A percentile compares a stretch with the other conserved stretches of the same genome.
Conservation (phyloP, 2,113 vertebrate species). For the Gymnogyps californianus region DNA sequence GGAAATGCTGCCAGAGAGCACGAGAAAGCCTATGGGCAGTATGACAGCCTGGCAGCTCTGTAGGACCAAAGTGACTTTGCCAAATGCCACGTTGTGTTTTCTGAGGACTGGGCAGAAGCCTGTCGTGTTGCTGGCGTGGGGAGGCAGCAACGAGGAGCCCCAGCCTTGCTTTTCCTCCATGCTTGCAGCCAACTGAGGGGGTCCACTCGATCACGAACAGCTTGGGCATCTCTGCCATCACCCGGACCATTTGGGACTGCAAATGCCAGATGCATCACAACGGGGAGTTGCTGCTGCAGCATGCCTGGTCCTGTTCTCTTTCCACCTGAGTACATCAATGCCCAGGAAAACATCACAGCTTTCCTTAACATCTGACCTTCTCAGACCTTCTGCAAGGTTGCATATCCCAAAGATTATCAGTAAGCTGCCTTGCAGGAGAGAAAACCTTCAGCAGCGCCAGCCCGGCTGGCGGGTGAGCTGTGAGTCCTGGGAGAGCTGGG, state of each 20-base stretch:
- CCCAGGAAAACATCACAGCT: not conserved
- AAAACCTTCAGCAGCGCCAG: not conserved
- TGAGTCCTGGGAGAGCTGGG: not conserved
- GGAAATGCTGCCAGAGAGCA: not conserved
- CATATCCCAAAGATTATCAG: not conserved
- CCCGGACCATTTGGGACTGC: not conserved
- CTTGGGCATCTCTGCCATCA: not conserved
- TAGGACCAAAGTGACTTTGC: not conserved
- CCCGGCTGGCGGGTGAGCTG: accelerated
- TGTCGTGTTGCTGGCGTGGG: not conserved
- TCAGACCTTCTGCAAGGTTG: not conserved
- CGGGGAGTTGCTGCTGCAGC: not conserved
- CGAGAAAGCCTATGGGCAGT: not conserved
- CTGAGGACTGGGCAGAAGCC: not conserved
- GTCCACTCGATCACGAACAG: not conserved
- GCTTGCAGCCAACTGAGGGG: no score
- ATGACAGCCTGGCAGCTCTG: not conserved
- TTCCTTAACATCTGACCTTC: not conserved
- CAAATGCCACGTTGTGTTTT: not conserved
- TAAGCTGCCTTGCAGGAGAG: not conserved
- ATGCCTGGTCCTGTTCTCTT: not conserved
- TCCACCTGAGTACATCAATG: not conserved
- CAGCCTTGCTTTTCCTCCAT: not conserved
- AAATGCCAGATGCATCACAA: not conserved
- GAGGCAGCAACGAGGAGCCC: not conserved